Conservation (phyloP, 2,888 invertebrate genomes). For the Parnassius smintheus region DNA sequence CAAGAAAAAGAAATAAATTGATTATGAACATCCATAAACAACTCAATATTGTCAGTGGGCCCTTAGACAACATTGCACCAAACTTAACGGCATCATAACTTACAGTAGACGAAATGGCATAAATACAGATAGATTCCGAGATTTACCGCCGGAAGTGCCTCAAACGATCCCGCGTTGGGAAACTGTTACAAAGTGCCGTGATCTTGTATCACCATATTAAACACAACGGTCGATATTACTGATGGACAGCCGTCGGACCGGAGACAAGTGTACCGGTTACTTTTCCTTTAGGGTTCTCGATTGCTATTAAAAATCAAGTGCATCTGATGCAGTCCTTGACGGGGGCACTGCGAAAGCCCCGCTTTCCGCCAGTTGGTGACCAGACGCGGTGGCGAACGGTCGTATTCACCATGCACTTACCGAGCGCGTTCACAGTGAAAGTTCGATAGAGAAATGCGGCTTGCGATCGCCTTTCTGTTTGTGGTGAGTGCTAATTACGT, state of each 20-base stretch:
- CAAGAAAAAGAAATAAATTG: not conserved
- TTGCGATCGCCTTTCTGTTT: conserved; percentile 76
- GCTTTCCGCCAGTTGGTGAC: conserved; percentile 52
- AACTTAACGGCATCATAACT: conserved; percentile 24
- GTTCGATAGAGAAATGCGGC: conserved; percentile 76
- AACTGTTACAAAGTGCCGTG: conserved; percentile 21
- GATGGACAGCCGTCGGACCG: conserved; percentile 5
- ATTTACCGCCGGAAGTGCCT: conserved; percentile 25
- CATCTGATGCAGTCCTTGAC: conserved; percentile 65
- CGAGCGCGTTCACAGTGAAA: conserved; percentile 67
- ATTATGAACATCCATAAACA: not conserved
- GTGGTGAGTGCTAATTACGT: conserved; percentile 77
- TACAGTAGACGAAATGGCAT: conserved; percentile 22
- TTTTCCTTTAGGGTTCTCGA: conserved; percentile 55
- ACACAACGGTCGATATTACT: conserved; percentile 12
- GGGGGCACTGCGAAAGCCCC: conserved; percentile 49
- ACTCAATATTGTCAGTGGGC: not conserved
- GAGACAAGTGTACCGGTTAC: conserved; percentile 50
- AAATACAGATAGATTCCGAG: conserved; percentile 22
- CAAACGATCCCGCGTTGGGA: conserved; percentile 15
- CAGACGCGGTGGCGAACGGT: conserved; percentile 57
- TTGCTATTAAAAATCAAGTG: conserved; percentile 49
- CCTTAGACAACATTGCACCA: conserved; percentile 14
- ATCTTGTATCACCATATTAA: conserved; percentile 22
- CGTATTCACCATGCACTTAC: conserved; percentile 60